Evolutionary conservation across 1,140 invertebrate genomes (phyloP).

Genomic region (Pomacea maculata): DNA sequence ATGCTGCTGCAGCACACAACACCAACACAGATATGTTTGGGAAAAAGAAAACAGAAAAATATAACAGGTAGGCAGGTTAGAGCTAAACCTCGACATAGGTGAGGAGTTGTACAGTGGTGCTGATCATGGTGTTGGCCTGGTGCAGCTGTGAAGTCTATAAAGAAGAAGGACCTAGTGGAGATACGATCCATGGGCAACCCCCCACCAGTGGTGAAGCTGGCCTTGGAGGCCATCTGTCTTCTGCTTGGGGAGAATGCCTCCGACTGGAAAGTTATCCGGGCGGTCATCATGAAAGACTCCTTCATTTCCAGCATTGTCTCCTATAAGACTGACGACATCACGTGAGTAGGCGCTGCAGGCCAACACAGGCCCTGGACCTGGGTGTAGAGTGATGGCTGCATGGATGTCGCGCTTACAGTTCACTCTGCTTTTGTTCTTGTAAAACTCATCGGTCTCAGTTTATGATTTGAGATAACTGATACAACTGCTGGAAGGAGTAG

Average conservation of each 20-base stretch:
- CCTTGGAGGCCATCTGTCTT: conserved; percentile 97
- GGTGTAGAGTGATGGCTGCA: neutral
- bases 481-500: too few relatives aligned
- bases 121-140: neutral
- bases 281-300: conserved; percentile 98
- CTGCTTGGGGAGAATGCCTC: conserved; percentile 95
- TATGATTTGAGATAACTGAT: neutral
- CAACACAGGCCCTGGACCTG: neutral
- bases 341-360: conserved; percentile 73
- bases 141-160: conserved; percentile 97
- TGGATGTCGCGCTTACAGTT: neutral
- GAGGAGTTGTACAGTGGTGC: neutral
- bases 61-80: too few relatives aligned
- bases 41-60: too few relatives aligned
- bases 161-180: conserved; percentile 99
- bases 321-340: conserved; percentile 97
- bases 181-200: conserved; percentile 98
- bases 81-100: neutral
- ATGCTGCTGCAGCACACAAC: too few relatives aligned
- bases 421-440: neutral
- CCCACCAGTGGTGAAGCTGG: conserved; percentile 95
- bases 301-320: conserved; percentile 99
- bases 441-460: neutral
- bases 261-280: conserved; percentile 98
- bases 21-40: too few relatives aligned